Percentiles rank a stretch among this genome's conserved stretches.
These are phyloP conservation scores for Polypedilum pembai DNA, from an alignment of 1,140 invertebrate species.

Conservation along the genomic window DNA sequence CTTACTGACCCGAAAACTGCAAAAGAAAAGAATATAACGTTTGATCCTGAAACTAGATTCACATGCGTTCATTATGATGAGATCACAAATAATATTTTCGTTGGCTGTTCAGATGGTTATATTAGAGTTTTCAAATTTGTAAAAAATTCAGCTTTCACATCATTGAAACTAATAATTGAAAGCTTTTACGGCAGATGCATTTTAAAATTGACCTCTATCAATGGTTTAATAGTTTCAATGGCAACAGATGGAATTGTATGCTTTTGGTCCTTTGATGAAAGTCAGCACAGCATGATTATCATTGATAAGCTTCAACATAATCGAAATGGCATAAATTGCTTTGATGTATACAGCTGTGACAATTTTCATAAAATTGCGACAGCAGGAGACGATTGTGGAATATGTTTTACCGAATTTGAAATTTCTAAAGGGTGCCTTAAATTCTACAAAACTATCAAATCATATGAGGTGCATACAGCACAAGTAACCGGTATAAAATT, in stretches of 20 bases:
- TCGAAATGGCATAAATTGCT: constrained; percentile 21
- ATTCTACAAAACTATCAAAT: background rate
- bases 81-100: background rate
- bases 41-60: constrained; percentile 3
- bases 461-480: background rate
- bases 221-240: background rate
- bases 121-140: background rate
- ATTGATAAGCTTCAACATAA: background rate
- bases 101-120: constrained; percentile 5
- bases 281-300: background rate
- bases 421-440: background rate
- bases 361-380: background rate
- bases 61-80: background rate
- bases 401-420: background rate
- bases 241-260: constrained; percentile 11
- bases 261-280: constrained; percentile 10
- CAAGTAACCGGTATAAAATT: constrained; percentile 14
- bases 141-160: background rate
- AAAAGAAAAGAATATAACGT: background rate
- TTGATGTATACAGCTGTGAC: background rate
- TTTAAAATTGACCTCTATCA: background rate
- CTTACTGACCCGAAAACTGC: background rate
- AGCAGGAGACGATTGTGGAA: background rate
- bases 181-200: background rate
- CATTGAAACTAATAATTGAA: background rate